Evolutionary conservation across 2,113 vertebrate species (phyloP).

Genomic region (Manacus vitellinus): DNA sequence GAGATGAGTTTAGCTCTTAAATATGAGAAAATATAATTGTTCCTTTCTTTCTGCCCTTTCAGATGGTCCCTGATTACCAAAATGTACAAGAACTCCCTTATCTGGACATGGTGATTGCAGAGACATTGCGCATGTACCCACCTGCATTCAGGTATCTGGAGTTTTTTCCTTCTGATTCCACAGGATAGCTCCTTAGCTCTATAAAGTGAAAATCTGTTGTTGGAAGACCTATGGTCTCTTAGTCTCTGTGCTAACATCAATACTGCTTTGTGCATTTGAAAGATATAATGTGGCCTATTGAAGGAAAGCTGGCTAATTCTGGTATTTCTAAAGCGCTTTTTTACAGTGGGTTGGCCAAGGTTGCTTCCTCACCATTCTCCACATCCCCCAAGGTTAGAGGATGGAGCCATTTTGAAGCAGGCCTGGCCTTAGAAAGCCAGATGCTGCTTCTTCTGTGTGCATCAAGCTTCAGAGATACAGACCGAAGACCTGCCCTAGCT

Average conservation of each 20-base stretch:
- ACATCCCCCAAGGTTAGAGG: neutral
- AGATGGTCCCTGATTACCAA: slow-evolving; percentile 81
- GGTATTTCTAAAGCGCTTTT: neutral
- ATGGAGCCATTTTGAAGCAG: neutral
- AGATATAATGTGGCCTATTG: neutral
- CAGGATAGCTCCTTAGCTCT: neutral
- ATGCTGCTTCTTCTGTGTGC: neutral
- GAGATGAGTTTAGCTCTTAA: slow-evolving; percentile 14
- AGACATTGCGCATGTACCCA: slow-evolving; percentile 90
- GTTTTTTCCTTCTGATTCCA: neutral
- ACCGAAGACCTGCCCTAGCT: neutral
- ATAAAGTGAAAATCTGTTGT: neutral
- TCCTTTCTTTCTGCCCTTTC: slow-evolving; percentile 2
- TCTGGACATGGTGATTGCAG: slow-evolving; percentile 91
- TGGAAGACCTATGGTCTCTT: neutral
- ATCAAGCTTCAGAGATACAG: rapidly evolving
- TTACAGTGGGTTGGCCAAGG: neutral
- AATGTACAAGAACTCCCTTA: slow-evolving; percentile 89
- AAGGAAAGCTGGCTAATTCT: neutral
- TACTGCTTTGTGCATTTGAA: neutral
- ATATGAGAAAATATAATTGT: slow-evolving; percentile 30
- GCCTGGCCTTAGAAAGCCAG: neutral
- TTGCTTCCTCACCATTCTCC: neutral
- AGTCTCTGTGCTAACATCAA: neutral
- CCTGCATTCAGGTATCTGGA: slow-evolving; percentile 87